phyloP scores from a whole-genome alignment of 2,888 invertebrate species.

The Tachystola acroxantha region DNA sequence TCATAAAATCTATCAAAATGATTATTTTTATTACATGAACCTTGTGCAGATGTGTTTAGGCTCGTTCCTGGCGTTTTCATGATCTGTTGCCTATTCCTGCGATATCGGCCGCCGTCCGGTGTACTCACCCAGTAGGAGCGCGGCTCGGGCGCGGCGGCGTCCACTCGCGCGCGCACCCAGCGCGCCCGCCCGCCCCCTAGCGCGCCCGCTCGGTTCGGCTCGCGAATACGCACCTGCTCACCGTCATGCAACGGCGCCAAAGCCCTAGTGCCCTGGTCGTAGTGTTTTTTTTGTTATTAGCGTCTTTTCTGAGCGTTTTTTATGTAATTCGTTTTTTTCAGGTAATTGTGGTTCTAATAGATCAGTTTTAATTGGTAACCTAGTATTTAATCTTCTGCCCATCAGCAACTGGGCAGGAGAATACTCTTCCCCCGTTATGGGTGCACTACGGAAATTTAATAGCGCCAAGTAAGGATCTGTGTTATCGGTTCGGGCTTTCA shows the following conservation, averaged over 20 bases:
- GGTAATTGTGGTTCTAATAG: background rate
- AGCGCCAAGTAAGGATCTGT: slow-evolving; percentile 14
- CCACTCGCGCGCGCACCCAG: background rate
- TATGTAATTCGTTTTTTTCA: background rate
- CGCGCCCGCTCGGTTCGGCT: background rate
- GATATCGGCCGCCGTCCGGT: background rate
- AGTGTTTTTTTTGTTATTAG: background rate
- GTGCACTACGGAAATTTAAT: slow-evolving; percentile 4
- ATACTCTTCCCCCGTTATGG: slow-evolving; percentile 8
- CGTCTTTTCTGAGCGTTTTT: background rate
- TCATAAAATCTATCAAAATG: no score
- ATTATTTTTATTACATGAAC: no score
- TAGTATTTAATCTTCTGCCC: slow-evolving; percentile 13
- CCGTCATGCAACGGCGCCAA: background rate
- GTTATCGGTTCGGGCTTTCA: slow-evolving; percentile 5
- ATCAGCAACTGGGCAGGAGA: slow-evolving; percentile 15
- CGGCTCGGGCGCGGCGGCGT: background rate
- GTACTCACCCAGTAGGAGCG: background rate
- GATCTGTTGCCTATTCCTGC: background rate
- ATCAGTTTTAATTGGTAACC: slow-evolving; percentile 7
- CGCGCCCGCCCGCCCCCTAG: no score
- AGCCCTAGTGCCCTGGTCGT: background rate
- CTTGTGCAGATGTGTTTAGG: no score
- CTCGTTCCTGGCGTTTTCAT: no score
- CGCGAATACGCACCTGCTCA: background rate